Conservation (phyloP, 2,888 invertebrate species). For the Cephus pulcher region DNA sequence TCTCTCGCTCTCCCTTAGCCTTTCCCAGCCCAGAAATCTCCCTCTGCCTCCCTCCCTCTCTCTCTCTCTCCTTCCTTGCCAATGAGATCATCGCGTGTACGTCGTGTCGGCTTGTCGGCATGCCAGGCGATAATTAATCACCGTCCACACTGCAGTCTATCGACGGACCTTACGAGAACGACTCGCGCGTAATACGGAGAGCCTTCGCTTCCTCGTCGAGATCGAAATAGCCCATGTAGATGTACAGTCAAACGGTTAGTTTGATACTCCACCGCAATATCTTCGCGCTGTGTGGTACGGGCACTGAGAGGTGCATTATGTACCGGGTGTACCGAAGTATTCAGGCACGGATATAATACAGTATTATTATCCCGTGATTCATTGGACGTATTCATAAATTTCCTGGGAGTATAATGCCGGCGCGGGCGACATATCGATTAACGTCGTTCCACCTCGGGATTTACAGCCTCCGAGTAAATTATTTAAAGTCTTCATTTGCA, state of each 20-base stretch:
- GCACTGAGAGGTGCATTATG: not conserved
- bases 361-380: constrained; percentile 61
- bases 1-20: not conserved
- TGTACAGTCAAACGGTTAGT: not conserved
- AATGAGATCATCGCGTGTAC: not conserved
- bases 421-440: constrained; percentile 58
- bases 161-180: not conserved
- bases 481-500: constrained; percentile 64
- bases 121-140: not conserved
- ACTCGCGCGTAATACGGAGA: not conserved
- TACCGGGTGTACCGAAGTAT: not conserved
- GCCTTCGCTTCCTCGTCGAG: not conserved
- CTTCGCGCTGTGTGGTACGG: not conserved
- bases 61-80: not conserved
- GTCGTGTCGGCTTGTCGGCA: not conserved
- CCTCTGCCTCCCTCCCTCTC: too few species aligned
- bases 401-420: constrained; percentile 42
- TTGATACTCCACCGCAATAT: not conserved
- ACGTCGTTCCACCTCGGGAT: constrained; percentile 53
- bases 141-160: not conserved
- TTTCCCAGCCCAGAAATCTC: not conserved
- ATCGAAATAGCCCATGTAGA: not conserved
- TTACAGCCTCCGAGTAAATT: constrained; percentile 62
- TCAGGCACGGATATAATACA: constrained; percentile 13
- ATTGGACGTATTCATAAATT: constrained; percentile 60